Conservation (phyloP, 2,888 invertebrate genomes). For the Caenorhabditis sp. region DNA sequence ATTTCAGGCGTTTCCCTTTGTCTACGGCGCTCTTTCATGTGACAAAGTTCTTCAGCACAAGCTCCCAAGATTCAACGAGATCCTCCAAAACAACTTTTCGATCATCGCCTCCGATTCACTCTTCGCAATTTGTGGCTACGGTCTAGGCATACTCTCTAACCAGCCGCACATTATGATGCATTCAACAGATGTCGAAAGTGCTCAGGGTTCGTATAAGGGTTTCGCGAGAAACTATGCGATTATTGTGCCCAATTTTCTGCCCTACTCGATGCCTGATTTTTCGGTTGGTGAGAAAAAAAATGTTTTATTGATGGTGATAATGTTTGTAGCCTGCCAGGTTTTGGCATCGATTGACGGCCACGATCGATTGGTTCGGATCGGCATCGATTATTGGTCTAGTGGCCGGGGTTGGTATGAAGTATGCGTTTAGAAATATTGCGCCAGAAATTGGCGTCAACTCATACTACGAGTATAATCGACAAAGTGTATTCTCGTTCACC, state of each 20-base stretch:
- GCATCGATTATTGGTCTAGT: conserved; percentile 9
- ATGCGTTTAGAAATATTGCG: conserved; percentile 21
- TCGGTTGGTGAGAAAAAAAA: background rate
- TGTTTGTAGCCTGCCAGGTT: conserved; percentile 8
- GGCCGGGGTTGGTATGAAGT: conserved; percentile 25
- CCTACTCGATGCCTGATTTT: conserved; percentile 34
- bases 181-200: conserved; percentile 39
- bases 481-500: conserved; percentile 26
- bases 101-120: conserved; percentile 31
- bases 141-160: conserved; percentile 17
- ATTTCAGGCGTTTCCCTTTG: conserved; percentile 27
- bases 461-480: conserved; percentile 25
- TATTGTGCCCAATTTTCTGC: conserved; percentile 32
- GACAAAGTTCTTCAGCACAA: conserved; percentile 10
- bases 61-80: conserved; percentile 10
- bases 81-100: conserved; percentile 26
- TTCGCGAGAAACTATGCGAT: conserved; percentile 34
- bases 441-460: conserved; percentile 24
- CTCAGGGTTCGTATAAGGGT: conserved; percentile 34
- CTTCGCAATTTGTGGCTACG: conserved; percentile 35
- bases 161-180: conserved; percentile 40
- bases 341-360: conserved; percentile 28
- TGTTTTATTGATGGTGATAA: background rate
- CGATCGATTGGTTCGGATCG: conserved; percentile 37
- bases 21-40: conserved; percentile 28